A percentile compares a stretch with the other conserved stretches of the same genome.
These are phyloP conservation scores for Australoheros scitulus DNA, from an alignment of 2,113 vertebrate genomes.

Conservation along the genomic window DNA sequence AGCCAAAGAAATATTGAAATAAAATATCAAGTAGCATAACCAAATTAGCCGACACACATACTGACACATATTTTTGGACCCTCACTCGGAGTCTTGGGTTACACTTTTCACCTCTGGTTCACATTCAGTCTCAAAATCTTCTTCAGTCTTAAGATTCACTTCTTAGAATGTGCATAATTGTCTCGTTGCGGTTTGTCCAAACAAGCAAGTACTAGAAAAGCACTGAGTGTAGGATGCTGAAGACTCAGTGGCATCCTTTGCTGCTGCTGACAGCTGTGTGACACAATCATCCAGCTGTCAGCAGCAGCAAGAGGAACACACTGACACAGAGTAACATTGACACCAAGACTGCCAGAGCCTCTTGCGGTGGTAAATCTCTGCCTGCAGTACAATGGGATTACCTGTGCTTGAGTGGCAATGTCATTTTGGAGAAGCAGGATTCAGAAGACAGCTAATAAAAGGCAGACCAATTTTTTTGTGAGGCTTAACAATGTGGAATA, in stretches of 20 bases:
- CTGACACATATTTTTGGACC: neutral
- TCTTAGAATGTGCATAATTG: constrained; percentile 21
- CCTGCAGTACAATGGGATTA: constrained; percentile 40
- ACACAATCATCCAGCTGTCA: constrained; percentile 18
- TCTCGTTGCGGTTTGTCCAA: constrained; percentile 20
- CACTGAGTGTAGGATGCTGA: neutral
- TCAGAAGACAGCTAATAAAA: constrained; percentile 36
- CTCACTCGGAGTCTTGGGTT: neutral
- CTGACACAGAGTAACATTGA: constrained; percentile 9
- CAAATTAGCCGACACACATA: constrained; percentile 31
- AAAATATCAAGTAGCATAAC: constrained; percentile 38
- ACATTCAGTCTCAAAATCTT: neutral
- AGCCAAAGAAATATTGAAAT: constrained; percentile 45
- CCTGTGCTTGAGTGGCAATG: constrained; percentile 33
- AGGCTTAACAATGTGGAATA: constrained; percentile 43
- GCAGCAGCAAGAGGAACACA: neutral
- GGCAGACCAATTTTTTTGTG: constrained; percentile 16
- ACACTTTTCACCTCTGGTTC: constrained; percentile 16
- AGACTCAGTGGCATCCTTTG: constrained; percentile 18
- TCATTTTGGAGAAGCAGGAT: constrained; percentile 26
- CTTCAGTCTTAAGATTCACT: constrained; percentile 5
- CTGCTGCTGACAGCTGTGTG: constrained; percentile 33
- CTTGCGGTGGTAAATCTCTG: constrained; percentile 41
- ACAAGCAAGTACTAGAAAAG: constrained; percentile 13
- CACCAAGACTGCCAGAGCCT: constrained; percentile 23